Base-by-base conservation (phyloP, 92 coral and sea anemone genomes). In the Zoanthus sociatus region DNA sequence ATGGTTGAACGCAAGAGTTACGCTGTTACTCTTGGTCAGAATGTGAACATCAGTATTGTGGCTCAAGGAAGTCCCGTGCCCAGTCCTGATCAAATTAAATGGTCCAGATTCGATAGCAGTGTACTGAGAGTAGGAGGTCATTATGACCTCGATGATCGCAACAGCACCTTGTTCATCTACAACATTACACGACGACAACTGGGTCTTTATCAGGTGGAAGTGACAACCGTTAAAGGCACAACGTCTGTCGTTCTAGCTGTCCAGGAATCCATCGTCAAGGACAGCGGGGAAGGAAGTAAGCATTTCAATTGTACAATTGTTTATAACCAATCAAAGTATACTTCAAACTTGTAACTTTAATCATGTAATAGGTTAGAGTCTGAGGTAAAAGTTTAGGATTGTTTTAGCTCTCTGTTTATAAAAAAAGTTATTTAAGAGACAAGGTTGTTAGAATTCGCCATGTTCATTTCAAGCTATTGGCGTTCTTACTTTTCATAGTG, bases 21-120 rank as follows among this genome's bases (percentile, higher is more conserved):
- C 18, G 73, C 66, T 0, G 85, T 81, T 37, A 44, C 26, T 26
- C 33, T 81, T 63, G 85, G 85, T 9, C 85, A 66, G 32, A 20
- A 63, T 53, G 74, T 81, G 3, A 81, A 68, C 47, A 81, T 81
- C 13, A 47, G 20, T 15, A 81, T 81, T 21, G 20, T 14, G 85
- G 85, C 85, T 2, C 44, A 68, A 45, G 85, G 85, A 46, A 81
- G 6, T 7, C 85, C 85, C 7, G 75, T 64, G 54, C 85, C 85
- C 47, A 81, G 75, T 66, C 60, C 85, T 18, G 58, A 48, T 73
- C 85, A 81, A 73, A 67, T 81, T 18, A 60, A 50, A 1, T 81
- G 85, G 85, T 30, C 46, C 48, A 81, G 85, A 33, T 81, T 66
- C 30, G 66, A 81, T 74, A 32, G 73, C 26, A 81, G 75, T 64